phyloP scores from a whole-genome alignment of 2,113 vertebrate genomes.

The Sinosuthora webbiana region DNA sequence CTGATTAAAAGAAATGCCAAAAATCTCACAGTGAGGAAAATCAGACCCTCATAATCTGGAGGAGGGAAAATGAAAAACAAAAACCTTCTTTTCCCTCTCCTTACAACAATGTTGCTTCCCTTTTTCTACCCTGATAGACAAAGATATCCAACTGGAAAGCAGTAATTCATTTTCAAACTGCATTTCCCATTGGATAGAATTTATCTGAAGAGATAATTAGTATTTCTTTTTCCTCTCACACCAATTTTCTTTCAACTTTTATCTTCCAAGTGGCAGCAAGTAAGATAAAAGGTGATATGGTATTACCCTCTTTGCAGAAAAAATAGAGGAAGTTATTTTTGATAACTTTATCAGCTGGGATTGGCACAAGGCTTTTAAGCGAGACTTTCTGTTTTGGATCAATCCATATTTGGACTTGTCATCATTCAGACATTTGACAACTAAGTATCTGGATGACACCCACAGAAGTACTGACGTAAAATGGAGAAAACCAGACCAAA shows the following conservation, averaged over 20 bases:
- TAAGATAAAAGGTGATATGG: neutral
- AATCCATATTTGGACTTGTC: neutral
- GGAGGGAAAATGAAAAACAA: neutral
- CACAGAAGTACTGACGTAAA: neutral
- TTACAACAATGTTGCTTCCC: neutral
- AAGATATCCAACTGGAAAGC: neutral
- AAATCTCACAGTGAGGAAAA: neutral
- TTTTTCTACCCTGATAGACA: neutral
- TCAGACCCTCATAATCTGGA: neutral
- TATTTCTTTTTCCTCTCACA: neutral
- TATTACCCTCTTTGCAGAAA: neutral
- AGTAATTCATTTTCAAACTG: neutral
- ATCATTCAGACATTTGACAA: neutral
- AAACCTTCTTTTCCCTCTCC: neutral
- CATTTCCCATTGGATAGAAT: neutral
- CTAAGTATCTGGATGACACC: neutral
- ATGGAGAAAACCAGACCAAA: neutral
- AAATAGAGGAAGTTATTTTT: neutral
- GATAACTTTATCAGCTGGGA: neutral
- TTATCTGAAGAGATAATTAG: neutral
- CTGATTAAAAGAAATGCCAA: constrained; percentile 3
- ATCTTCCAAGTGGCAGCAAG: neutral
- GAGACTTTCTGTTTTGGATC: neutral
- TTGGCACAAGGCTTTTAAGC: neutral
- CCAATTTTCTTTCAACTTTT: neutral